Evolutionary conservation across 2,113 vertebrate genomes (phyloP).

Genomic region (Urocitellus parryii): DNA sequence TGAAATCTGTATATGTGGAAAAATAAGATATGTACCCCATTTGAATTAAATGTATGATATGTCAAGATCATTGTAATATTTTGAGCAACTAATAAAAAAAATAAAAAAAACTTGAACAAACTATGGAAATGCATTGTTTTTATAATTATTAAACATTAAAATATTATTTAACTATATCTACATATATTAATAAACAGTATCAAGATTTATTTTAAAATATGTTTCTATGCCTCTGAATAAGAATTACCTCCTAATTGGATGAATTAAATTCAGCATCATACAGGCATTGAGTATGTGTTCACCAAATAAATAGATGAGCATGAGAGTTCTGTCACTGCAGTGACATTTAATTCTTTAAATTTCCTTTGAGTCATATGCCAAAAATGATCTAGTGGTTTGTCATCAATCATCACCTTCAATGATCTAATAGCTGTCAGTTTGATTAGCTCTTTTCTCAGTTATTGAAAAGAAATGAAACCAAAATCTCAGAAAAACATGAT

Average conservation of each 20-base stretch:
- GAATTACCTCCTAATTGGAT: background rate
- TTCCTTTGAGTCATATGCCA: background rate
- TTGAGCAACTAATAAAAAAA: no score
- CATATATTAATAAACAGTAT: background rate
- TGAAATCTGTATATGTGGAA: no score
- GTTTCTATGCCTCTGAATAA: background rate
- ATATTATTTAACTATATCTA: background rate
- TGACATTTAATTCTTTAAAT: background rate
- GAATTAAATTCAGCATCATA: background rate
- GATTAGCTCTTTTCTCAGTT: background rate
- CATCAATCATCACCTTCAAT: background rate
- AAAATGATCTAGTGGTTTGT: background rate
- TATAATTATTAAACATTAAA: background rate
- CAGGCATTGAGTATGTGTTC: accelerated
- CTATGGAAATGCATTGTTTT: background rate
- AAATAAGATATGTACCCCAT: no score
- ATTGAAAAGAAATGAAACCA: background rate
- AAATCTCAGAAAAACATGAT: background rate
- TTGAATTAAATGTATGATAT: no score
- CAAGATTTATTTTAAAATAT: background rate
- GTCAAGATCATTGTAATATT: no score
- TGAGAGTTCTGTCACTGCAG: no score
- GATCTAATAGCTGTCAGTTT: background rate
- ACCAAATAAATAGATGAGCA: background rate
- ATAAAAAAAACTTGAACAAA: background rate